Conservation (phyloP, 2,113 vertebrate genomes). For the Tiliqua scincoides region DNA sequence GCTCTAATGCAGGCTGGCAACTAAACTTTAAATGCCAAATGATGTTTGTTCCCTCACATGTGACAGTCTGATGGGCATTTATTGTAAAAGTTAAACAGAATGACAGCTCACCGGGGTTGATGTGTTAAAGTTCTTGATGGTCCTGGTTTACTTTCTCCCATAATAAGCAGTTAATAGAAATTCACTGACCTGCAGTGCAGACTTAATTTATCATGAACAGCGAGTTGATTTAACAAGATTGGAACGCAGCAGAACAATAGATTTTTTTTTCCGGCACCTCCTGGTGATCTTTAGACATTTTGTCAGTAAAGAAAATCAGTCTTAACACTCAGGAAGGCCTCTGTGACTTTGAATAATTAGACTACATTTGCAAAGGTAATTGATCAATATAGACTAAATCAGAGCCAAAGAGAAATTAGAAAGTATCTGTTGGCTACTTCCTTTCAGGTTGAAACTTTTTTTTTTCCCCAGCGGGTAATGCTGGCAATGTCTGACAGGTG, state of each 20-base stretch:
- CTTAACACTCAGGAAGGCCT: slow-evolving; percentile 56
- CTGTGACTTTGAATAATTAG: slow-evolving; percentile 62
- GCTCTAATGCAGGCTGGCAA: slow-evolving; percentile 68
- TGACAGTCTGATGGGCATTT: slow-evolving; percentile 64
- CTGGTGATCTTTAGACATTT: slow-evolving; percentile 61
- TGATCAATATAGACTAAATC: slow-evolving; percentile 49
- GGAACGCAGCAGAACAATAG: slow-evolving; percentile 74
- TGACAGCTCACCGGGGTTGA: slow-evolving; percentile 77
- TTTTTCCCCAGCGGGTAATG: not conserved
- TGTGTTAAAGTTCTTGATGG: slow-evolving; percentile 72
- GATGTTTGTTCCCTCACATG: slow-evolving; percentile 64
- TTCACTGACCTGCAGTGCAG: slow-evolving; percentile 77
- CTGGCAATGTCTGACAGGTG: slow-evolving; percentile 23
- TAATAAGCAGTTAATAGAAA: slow-evolving; percentile 80
- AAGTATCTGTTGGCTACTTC: not conserved
- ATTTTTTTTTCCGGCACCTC: slow-evolving; percentile 53
- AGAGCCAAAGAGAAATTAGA: slow-evolving; percentile 13
- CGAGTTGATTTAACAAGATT: slow-evolving; percentile 76
- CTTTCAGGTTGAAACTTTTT: not conserved
- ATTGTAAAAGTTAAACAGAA: slow-evolving; percentile 75
- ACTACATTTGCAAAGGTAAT: slow-evolving; percentile 51
- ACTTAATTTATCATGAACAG: slow-evolving; percentile 77
- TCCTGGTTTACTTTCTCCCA: slow-evolving; percentile 72
- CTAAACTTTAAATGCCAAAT: slow-evolving; percentile 73
- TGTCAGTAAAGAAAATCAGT: slow-evolving; percentile 65